Conservation (phyloP, 30 jellyfish, hydroid and myxozoan species). For the Hydractinia symbiolongicarpus region DNA sequence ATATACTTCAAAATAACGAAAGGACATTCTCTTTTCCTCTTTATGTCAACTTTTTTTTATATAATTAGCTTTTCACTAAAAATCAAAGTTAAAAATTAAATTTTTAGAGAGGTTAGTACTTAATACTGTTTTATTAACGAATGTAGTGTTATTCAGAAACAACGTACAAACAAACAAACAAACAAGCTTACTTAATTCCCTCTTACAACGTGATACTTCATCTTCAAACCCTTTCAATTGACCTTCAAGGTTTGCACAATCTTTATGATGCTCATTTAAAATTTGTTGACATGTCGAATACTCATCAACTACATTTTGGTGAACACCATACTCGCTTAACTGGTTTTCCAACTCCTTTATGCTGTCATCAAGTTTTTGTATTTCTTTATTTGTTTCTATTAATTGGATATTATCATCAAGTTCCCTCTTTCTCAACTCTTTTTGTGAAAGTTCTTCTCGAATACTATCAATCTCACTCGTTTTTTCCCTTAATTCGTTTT, state of each 20-base stretch:
- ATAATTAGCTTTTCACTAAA: no score
- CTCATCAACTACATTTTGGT: conserved; percentile 11
- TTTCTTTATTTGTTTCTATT: conserved; percentile 26
- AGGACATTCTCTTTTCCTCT: no score
- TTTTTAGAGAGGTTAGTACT: no score
- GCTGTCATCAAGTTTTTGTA: conserved; percentile 24
- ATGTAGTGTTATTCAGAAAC: not conserved
- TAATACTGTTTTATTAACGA: no score
- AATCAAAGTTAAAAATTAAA: no score
- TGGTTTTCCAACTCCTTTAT: conserved; percentile 37
- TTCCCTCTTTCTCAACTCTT: conserved; percentile 65
- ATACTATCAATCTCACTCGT: conserved; percentile 34
- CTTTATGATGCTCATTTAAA: conserved; percentile 53
- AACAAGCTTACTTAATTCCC: conserved; percentile 43
- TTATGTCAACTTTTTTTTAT: no score
- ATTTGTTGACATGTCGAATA: conserved; percentile 40
- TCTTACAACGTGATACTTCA: conserved; percentile 46
- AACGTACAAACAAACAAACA: not conserved
- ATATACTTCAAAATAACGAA: no score
- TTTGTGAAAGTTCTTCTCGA: conserved; percentile 55
- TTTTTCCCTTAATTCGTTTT: conserved; percentile 26
- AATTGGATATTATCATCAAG: conserved; percentile 65
- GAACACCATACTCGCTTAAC: conserved; percentile 48
- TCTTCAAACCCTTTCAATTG: conserved; percentile 70
- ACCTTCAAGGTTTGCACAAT: conserved; percentile 55